These are phyloP conservation scores for Pterocles gutturalis DNA, from an alignment of 2,113 vertebrate species.

Conservation along the genomic window DNA sequence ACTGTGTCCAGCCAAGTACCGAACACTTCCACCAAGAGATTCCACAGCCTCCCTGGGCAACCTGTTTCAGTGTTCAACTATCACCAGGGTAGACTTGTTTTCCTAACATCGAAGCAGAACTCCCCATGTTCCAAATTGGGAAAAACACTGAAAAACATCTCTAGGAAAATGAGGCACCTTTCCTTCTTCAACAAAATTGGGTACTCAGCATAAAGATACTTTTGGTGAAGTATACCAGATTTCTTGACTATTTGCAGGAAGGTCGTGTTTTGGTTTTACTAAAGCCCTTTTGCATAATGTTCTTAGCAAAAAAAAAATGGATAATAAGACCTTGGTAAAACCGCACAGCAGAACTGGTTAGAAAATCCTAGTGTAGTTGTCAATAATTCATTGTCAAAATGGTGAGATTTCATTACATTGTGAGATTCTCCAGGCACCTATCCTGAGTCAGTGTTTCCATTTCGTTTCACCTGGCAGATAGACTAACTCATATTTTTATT, in stretches of 20 bases:
- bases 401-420: not conserved
- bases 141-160: not conserved
- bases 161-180: not conserved
- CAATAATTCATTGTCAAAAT: not conserved
- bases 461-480: not conserved
- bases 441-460: not conserved
- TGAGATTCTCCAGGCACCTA: not conserved
- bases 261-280: not conserved
- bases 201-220: not conserved
- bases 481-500: not conserved
- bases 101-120: not conserved
- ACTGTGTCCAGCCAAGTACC: not conserved
- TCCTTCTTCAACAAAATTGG: not conserved
- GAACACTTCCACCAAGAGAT: not conserved
- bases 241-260: not conserved
- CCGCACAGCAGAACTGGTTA: not conserved
- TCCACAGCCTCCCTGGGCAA: not conserved
- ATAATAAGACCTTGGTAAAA: not conserved
- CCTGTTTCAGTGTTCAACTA: not conserved
- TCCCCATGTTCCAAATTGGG: not conserved
- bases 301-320: not conserved
- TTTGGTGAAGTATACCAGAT: not conserved
- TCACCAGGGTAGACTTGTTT: not conserved
- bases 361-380: not conserved
- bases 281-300: not conserved